Percentiles rank a stretch among this genome's conserved stretches.
phyloP scores from a whole-genome alignment of 2,797 vertebrate genomes.

The Micromesistius poutassou region DNA sequence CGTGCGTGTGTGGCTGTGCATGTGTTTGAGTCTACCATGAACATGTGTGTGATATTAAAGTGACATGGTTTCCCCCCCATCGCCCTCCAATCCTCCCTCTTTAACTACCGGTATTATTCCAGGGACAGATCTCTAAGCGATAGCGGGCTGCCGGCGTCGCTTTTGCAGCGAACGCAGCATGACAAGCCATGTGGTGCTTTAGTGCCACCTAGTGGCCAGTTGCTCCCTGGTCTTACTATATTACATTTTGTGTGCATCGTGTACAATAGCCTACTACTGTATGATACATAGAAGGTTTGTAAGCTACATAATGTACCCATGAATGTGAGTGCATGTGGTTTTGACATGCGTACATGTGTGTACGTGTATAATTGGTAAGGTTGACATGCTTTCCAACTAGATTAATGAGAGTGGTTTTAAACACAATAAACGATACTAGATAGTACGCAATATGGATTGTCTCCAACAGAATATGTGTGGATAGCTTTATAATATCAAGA shows the following conservation, averaged over 20 bases:
- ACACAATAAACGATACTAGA: not conserved
- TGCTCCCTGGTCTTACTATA: not conserved
- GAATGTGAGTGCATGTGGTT: not conserved
- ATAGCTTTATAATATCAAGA: not conserved
- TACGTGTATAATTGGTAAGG: slow-evolving; percentile 8
- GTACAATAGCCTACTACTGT: not conserved
- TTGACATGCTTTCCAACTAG: not conserved
- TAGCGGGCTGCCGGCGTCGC: slow-evolving; percentile 68
- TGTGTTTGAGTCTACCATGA: too few relatives aligned
- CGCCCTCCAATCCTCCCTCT: not conserved
- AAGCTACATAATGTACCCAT: slow-evolving; percentile 20
- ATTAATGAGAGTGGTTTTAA: not conserved
- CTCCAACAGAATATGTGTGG: not conserved
- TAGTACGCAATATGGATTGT: not conserved
- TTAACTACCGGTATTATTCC: slow-evolving; percentile 70
- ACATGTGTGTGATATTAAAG: too few relatives aligned
- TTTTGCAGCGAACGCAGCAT: slow-evolving; percentile 64
- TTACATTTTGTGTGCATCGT: not conserved
- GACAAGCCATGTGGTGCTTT: slow-evolving; percentile 64
- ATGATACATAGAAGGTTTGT: slow-evolving; percentile 2
- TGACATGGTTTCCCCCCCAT: slow-evolving; percentile 32
- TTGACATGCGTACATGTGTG: slow-evolving; percentile 2
- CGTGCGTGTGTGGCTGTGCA: too few relatives aligned
- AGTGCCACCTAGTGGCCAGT: slow-evolving; percentile 70
- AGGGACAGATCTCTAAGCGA: slow-evolving; percentile 74